phyloP scores from a whole-genome alignment of 2,888 invertebrate genomes.

The Drosophila buzzatii region DNA sequence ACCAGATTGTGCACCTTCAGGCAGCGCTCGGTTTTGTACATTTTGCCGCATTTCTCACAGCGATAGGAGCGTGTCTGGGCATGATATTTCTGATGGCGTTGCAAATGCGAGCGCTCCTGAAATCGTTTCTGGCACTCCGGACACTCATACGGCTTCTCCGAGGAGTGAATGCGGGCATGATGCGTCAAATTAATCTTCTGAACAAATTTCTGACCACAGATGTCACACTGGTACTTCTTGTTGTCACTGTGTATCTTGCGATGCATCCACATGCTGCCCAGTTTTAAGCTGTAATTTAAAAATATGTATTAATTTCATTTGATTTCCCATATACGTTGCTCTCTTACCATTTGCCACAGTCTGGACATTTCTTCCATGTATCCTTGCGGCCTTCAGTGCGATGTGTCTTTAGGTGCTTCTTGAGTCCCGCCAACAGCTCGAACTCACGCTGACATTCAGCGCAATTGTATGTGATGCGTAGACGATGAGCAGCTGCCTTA shows the following conservation, averaged over 20 bases:
- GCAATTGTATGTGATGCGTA: conserved; percentile 81
- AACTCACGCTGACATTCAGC: conserved; percentile 83
- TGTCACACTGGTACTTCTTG: conserved; percentile 85
- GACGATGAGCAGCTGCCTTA: conserved; percentile 77
- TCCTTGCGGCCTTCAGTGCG: conserved; percentile 82
- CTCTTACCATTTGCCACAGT: conserved; percentile 85
- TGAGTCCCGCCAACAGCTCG: conserved; percentile 78
- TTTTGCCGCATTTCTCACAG: conserved; percentile 85
- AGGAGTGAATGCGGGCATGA: conserved; percentile 84
- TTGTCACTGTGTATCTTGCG: conserved; percentile 85
- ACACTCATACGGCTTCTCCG: conserved; percentile 84
- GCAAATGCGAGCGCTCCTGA: conserved; percentile 84
- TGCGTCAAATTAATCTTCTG: conserved; percentile 85
- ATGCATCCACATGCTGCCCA: conserved; percentile 85
- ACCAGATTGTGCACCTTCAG: conserved; percentile 87
- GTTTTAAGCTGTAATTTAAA: conserved; percentile 77
- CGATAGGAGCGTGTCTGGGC: conserved; percentile 84
- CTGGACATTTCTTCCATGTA: conserved; percentile 84
- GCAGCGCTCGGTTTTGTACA: conserved; percentile 87
- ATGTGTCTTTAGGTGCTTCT: conserved; percentile 84
- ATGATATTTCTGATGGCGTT: conserved; percentile 85
- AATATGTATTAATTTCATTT: neutral
- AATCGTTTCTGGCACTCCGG: conserved; percentile 85
- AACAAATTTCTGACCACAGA: conserved; percentile 85
- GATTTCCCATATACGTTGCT: neutral